Evolutionary conservation across 2,797 vertebrate genomes (phyloP).

Genomic region (Alcedo atthis): DNA sequence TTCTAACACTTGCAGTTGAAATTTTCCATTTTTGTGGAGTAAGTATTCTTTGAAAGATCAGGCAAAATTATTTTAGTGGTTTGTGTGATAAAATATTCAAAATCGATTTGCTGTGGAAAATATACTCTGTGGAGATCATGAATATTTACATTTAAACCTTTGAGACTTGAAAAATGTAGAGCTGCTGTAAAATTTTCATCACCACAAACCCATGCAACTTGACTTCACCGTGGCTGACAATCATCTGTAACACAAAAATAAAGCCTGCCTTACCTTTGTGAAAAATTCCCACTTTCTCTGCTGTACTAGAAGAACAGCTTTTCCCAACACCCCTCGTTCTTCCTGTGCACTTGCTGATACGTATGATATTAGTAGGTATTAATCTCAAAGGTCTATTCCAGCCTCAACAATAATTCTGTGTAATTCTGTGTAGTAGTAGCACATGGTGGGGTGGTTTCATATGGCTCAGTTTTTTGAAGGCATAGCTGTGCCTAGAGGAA

Average conservation of each 20-base stretch:
- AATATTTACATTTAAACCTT: conserved; percentile 56
- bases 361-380: not conserved
- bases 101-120: not conserved
- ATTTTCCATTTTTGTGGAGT: not conserved
- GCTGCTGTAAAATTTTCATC: conserved; percentile 13
- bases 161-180: conserved; percentile 21
- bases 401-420: too few species aligned
- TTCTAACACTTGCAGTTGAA: not conserved
- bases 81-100: conserved; percentile 59
- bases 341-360: not conserved
- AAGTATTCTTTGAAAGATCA: conserved; percentile 24
- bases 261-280: not conserved
- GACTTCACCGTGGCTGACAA: conserved; percentile 1
- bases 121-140: conserved; percentile 24
- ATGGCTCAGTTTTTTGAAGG: not conserved
- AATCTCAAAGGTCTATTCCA: too few species aligned
- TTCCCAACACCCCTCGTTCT: not conserved
- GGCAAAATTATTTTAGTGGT: conserved; percentile 9
- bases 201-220: not conserved
- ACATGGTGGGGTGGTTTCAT: not conserved
- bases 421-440: too few species aligned
- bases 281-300: not conserved
- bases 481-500: not conserved
- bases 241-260: not conserved
- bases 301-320: not conserved